Evolutionary conservation across 2,113 vertebrate genomes (phyloP).

Genomic region (Perccottus glenii): DNA sequence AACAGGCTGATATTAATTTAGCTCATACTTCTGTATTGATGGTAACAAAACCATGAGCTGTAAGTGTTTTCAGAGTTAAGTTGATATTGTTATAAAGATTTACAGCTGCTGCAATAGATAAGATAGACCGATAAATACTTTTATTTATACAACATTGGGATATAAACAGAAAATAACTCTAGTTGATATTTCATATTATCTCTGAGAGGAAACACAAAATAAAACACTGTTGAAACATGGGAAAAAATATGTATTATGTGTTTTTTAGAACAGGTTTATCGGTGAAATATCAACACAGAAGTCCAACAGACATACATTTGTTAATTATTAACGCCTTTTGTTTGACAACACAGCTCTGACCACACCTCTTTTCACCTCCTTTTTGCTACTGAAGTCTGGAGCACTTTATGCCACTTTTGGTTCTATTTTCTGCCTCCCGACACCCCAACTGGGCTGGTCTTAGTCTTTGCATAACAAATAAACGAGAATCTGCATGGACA

Average conservation of each 20-base stretch:
- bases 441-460: not conserved
- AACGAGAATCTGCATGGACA: constrained; percentile 41
- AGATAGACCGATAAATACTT: too few relatives aligned
- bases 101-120: not conserved
- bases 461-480: constrained; percentile 64
- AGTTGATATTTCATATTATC: too few relatives aligned
- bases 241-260: too few relatives aligned
- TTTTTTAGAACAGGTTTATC: too few relatives aligned
- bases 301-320: too few relatives aligned
- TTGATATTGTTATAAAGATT: not conserved
- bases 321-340: not conserved
- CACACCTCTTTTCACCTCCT: not conserved
- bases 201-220: too few relatives aligned
- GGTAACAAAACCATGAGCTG: not conserved
- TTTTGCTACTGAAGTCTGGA: not conserved
- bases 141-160: not conserved
- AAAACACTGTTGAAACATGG: too few relatives aligned
- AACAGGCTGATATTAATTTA: not conserved
- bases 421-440: constrained; percentile 13
- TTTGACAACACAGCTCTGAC: not conserved
- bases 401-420: not conserved
- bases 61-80: not conserved
- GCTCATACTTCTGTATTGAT: not conserved
- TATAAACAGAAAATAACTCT: too few relatives aligned
- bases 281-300: too few relatives aligned